A percentile compares a stretch with the other conserved stretches of the same genome.
These are phyloP conservation scores for Neomonachus schauinslandi DNA, from an alignment of 2,113 vertebrate genomes.

Conservation along the genomic window DNA sequence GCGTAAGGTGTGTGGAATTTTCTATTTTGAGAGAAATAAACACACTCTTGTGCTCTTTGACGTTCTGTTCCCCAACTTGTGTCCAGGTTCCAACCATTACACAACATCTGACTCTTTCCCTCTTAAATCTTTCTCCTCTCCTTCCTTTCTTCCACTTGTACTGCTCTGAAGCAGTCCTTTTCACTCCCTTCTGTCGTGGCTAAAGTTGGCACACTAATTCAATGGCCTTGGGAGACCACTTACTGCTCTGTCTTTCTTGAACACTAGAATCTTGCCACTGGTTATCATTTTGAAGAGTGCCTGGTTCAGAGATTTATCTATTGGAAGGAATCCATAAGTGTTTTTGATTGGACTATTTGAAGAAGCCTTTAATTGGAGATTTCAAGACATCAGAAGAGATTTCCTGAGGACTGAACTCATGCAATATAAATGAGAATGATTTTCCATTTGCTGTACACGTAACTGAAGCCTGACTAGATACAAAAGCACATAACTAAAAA, in stretches of 20 bases:
- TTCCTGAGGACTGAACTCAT: neutral
- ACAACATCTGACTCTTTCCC: neutral
- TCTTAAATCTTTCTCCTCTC: neutral
- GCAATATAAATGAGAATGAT: slow-evolving; percentile 12
- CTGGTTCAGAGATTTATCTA: slow-evolving; percentile 32
- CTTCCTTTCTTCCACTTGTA: neutral
- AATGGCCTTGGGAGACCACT: neutral
- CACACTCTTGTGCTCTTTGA: neutral
- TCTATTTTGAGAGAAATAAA: neutral
- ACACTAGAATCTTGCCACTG: neutral
- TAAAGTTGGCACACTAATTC: neutral
- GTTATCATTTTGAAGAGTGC: neutral
- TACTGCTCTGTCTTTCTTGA: neutral
- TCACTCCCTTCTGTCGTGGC: neutral
- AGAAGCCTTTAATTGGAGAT: neutral
- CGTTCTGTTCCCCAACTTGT: neutral
- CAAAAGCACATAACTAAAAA: neutral
- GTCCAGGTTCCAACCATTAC: neutral
- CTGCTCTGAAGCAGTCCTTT: slow-evolving; percentile 3
- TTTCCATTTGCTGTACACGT: neutral
- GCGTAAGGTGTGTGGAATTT: neutral
- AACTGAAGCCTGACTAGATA: slow-evolving; percentile 9
- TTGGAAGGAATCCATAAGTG: slow-evolving; percentile 6
- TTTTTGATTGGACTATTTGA: slow-evolving; percentile 20
- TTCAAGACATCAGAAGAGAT: slow-evolving; percentile 27